Conservation (phyloP, 2,113 vertebrate genomes). For the Irena cyanogastra region DNA sequence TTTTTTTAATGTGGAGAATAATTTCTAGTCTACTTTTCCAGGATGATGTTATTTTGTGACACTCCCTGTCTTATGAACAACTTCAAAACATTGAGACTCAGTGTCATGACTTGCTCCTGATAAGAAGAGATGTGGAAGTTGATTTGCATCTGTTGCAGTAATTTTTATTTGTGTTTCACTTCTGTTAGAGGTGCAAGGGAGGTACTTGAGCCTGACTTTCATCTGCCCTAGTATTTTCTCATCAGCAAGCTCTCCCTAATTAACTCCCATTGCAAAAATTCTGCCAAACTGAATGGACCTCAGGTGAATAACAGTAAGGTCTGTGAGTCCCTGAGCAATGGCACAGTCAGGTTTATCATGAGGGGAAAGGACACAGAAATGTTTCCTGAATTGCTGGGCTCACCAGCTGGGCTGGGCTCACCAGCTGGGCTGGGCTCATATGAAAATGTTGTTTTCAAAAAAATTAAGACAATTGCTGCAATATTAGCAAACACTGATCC, state of each 20-base stretch:
- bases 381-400: background rate
- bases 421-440: fast-evolving
- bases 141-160: background rate
- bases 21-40: background rate
- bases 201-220: background rate
- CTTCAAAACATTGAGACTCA: background rate
- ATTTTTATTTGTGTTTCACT: background rate
- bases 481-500: background rate
- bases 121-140: background rate
- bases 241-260: background rate
- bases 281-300: background rate
- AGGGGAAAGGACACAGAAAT: background rate
- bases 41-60: background rate
- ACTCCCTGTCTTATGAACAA: background rate
- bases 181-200: background rate
- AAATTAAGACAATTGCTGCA: background rate
- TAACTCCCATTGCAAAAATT: background rate
- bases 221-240: background rate
- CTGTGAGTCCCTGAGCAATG: background rate
- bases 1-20: background rate
- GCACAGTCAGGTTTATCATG: background rate
- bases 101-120: background rate
- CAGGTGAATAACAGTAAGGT: fast-evolving
- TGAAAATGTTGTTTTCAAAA: background rate
- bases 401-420: background rate